These are phyloP conservation scores for Mactromeris polynyma DNA, from an alignment of 2,888 invertebrate genomes.

Conservation along the genomic window DNA sequence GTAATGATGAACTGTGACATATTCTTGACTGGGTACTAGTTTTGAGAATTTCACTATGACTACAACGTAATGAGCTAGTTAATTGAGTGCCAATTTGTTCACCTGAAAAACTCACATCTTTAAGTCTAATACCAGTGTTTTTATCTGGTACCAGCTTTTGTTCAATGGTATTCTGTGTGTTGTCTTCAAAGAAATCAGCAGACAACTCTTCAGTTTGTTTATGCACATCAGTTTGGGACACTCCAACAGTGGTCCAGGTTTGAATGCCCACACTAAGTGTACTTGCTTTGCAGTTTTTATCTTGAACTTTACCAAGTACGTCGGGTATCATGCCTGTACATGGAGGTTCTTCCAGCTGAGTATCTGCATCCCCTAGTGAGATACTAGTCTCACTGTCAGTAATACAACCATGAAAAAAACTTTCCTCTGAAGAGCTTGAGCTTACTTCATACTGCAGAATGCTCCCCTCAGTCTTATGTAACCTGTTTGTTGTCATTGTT, in stretches of 20 bases:
- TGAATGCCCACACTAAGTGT: background rate
- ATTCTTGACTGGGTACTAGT: background rate
- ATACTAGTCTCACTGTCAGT: background rate
- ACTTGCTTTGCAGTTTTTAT: background rate
- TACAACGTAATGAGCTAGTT: background rate
- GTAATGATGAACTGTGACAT: background rate
- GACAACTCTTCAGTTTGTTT: background rate
- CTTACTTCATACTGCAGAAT: background rate
- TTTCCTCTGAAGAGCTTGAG: background rate
- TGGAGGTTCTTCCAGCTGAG: background rate
- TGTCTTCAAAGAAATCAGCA: background rate
- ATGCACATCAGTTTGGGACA: background rate
- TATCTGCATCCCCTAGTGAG: background rate
- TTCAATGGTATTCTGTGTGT: background rate
- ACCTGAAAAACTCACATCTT: background rate
- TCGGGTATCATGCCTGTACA: background rate
- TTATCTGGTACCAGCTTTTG: background rate
- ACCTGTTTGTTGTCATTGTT: background rate
- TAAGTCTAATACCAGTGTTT: background rate
- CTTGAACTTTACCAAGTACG: background rate
- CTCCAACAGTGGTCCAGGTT: background rate
- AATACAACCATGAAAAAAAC: slow-evolving; percentile 17
- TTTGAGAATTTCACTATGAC: background rate
- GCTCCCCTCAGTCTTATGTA: background rate
- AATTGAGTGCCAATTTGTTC: background rate